These are phyloP conservation scores for Onthophagus taurus DNA, from an alignment of 1,140 invertebrate genomes.

Conservation along the genomic window DNA sequence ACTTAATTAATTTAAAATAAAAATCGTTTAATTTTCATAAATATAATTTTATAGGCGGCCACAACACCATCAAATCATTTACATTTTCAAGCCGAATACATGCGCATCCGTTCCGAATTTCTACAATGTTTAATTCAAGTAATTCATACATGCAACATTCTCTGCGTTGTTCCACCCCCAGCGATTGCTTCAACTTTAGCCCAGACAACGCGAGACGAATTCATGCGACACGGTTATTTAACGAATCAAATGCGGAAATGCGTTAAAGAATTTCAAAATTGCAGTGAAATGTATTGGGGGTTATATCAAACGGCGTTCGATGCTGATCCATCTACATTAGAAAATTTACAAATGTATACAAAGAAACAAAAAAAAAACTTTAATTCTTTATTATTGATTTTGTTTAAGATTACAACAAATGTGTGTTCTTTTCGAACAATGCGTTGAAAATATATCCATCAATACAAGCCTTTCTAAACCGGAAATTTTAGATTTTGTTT, in stretches of 20 bases:
- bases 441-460: constrained; percentile 60
- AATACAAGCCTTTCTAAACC: constrained; percentile 29
- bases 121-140: constrained; percentile 67
- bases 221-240: constrained; percentile 73
- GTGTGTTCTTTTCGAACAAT: constrained; percentile 62
- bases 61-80: constrained; percentile 56
- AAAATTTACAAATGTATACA: constrained; percentile 61
- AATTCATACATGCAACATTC: constrained; percentile 66
- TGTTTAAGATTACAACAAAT: constrained; percentile 61
- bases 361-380: background rate
- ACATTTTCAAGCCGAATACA: constrained; percentile 72
- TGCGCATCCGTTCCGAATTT: constrained; percentile 63
- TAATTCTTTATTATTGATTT: constrained; percentile 2
- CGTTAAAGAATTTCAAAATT: constrained; percentile 60
- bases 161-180: constrained; percentile 84
- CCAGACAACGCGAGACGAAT: constrained; percentile 66
- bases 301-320: constrained; percentile 89
- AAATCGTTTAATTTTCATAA: background rate
- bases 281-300: constrained; percentile 68
- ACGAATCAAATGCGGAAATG: constrained; percentile 73
- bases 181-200: constrained; percentile 81
- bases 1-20: constrained; percentile 9
- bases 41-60: constrained; percentile 44
- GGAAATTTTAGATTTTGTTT: constrained; percentile 29
- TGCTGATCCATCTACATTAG: constrained; percentile 76